A percentile compares a stretch with the other conserved stretches of the same genome.
phyloP scores from a whole-genome alignment of 2,888 invertebrate genomes.

The Silvanus unidentatus region DNA sequence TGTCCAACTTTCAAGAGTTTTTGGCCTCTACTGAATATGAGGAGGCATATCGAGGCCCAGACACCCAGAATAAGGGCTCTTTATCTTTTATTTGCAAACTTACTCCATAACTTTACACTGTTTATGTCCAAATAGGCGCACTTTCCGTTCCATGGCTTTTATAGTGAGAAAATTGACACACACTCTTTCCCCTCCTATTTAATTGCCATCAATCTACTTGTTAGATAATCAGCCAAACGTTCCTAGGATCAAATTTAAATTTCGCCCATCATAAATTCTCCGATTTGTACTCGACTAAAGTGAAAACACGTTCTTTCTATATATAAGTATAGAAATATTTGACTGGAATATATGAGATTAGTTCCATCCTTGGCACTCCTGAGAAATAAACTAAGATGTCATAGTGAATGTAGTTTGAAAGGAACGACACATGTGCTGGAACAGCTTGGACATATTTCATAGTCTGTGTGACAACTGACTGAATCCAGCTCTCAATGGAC shows the following conservation, averaged over 20 bases:
- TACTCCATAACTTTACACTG: constrained; percentile 33
- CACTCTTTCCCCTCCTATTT: constrained; percentile 1
- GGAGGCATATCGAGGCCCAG: constrained; percentile 17
- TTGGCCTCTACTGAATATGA: constrained; percentile 16
- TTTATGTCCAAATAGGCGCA: constrained; percentile 31
- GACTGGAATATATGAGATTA: constrained; percentile 13
- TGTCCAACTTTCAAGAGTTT: constrained; percentile 28
- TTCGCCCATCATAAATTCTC: not conserved
- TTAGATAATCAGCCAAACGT: not conserved
- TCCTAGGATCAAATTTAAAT: not conserved
- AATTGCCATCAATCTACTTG: constrained; percentile 18
- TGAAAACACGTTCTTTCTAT: not conserved
- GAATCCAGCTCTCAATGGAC: constrained; percentile 21
- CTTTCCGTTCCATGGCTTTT: constrained; percentile 29
- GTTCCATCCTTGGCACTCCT: constrained; percentile 12
- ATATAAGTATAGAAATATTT: constrained; percentile 6
- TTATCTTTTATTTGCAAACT: constrained; percentile 39
- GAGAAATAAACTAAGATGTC: constrained; percentile 27
- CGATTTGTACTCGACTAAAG: not conserved
- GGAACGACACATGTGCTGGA: constrained; percentile 18
- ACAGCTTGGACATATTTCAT: constrained; percentile 25
- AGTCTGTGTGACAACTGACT: constrained; percentile 19
- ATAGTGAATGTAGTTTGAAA: constrained; percentile 20
- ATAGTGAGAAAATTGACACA: constrained; percentile 31
- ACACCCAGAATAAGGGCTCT: constrained; percentile 18